Base-by-base conservation (phyloP, 1,140 invertebrate species). In the Calosoma granatense region DNA sequence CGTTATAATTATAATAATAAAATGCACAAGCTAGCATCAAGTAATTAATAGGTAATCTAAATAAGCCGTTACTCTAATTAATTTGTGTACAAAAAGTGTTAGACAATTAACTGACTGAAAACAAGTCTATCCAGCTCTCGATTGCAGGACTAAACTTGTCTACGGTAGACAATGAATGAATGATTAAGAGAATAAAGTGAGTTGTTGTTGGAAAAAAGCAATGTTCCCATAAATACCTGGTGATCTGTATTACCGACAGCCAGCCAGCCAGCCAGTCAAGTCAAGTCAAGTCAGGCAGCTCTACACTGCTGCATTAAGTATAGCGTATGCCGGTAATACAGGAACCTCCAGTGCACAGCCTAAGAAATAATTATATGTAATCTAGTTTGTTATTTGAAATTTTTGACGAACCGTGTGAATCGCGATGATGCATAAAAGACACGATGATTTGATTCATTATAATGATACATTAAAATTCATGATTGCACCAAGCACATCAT, bases 351-450 rank as follows among this genome's bases (percentile, higher is more conserved):
- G 6, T 6, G 26, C 26, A n/a, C n/a, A 36, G 26, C 41, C 15
- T 47, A 11, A 47, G 41, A 17, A 47, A 47, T 47, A 47, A 47
- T 47, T 47, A 47, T 47, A 17, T 47, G 15, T 47, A 47, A 47
- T 47, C 41, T 47, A 17, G 41, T 47, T 47, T 47, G 15, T 47
- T 47, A 47, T 47, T 47, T 47, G 41, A 47, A 17, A 47, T 47
- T 47, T 47, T 47, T 47, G 41, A 47, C 15, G 41, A 11, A 17
- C 41, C 41, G 41, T 47, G 41, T 47, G 41, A 47, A 47, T 47
- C 41, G 41, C 41, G 41, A 47, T 47, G 41, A 47, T 47, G 41
- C 41, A 47, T 47, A 47, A 47, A 47, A 47, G 41, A 47, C 41
- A 47, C 41, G 41, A 47, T 47, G 41, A 47, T 11, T 47, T 47